These are phyloP conservation scores for Pempheris klunzingeri DNA, from an alignment of 2,797 vertebrate species.

Conservation along the genomic window DNA sequence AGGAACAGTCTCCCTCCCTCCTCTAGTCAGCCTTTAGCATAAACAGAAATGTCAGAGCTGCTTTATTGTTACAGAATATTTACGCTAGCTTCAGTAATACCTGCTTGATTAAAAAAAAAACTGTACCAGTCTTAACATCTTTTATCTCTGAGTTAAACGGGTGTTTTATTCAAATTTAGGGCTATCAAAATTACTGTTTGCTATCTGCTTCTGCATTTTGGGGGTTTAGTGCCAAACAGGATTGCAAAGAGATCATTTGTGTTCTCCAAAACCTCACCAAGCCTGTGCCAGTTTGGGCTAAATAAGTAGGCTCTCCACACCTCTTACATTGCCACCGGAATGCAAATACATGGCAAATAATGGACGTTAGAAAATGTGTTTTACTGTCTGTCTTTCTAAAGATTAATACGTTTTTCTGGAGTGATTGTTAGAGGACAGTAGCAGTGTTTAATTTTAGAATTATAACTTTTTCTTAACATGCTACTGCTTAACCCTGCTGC, in stretches of 20 bases:
- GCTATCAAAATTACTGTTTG: not conserved
- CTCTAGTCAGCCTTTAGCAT: constrained; percentile 43
- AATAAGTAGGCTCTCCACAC: not conserved
- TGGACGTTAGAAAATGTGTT: not conserved
- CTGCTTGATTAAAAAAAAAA: constrained; percentile 1
- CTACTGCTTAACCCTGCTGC: not conserved
- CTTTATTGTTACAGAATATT: constrained; percentile 46
- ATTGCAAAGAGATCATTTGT: not conserved
- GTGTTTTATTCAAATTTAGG: constrained; percentile 15
- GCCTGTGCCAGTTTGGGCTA: not conserved
- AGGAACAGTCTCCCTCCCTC: constrained; percentile 25
- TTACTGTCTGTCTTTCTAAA: not conserved
- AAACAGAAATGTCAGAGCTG: constrained; percentile 49
- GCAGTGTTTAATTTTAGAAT: not conserved
- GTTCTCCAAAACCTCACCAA: not conserved
- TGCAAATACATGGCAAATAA: no score
- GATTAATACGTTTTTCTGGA: not conserved
- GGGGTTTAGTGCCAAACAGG: not conserved
- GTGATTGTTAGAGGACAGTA: not conserved
- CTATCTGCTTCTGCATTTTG: not conserved
- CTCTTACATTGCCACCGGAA: not conserved
- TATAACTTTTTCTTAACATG: no score
- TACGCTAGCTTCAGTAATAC: constrained; percentile 20
- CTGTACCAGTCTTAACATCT: not conserved
- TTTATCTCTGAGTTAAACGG: constrained; percentile 24